Evolutionary conservation across 1,140 invertebrate genomes (phyloP), one percentile per base, ranked within the genome.

Genomic region (Bombus balteatus): DNA sequence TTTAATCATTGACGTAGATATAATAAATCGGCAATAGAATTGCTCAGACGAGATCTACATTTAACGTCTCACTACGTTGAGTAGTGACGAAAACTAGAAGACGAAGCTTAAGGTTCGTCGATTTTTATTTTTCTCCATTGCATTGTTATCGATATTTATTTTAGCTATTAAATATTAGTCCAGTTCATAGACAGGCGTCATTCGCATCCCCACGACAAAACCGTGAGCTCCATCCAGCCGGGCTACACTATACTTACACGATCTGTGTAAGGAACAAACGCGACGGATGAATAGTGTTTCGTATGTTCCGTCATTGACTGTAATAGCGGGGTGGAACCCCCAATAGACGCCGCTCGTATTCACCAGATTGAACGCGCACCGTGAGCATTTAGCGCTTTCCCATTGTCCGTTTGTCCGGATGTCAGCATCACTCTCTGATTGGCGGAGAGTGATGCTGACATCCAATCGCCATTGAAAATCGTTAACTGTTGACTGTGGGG

Each of bases 271-370:
- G 89, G 89, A 91, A 88, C 90, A 88, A 91, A 88, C 90, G 87
- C 83, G 74, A 32, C 75, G 90, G 73, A 83, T 90, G 89, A 91
- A 91, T 90, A 90, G 90, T 90, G 90, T 91, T 90, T 91, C 90
- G 87, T 91, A 91, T 90, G 89, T 90, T 90, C 89, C 84, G 77
- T 88, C 89, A 91, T 91, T 91, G 89, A 91, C 90, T 90, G 89
- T 91, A 91, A 91, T 91, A 91, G 89, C 90, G 75, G 90, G 90
- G 89, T 91, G 87, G 90, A 85, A 89, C 87, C 89, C 89, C 89
- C 89, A 87, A 91, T 90, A 88, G 87, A 90, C 86, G 89, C 72
- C 89, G 87, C 73, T 82, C 75, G 86, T 85, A 90, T 87, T 90
- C 90, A 88, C 57, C 68, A 79, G 83, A 86, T 91, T 90, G 87